A percentile compares a stretch with the other conserved stretches of the same genome.
phyloP scores from a whole-genome alignment of 1,140 invertebrate species.

The Drosophila pectinifera region DNA sequence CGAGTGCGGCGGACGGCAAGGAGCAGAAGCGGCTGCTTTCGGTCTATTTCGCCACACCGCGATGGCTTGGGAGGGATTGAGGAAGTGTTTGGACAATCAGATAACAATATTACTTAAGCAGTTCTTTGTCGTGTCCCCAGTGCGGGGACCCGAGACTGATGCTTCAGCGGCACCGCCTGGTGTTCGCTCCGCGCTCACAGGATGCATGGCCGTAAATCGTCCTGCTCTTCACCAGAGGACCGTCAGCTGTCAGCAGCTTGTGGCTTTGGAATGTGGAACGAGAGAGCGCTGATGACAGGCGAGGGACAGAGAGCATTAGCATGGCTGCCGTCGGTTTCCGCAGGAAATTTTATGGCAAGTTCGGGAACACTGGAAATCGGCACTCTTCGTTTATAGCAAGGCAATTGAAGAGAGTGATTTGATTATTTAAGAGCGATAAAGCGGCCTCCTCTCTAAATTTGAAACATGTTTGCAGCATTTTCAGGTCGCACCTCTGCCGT shows the following conservation, averaged over 20 bases:
- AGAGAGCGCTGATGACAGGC: slow-evolving; percentile 25
- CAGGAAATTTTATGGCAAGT: slow-evolving; percentile 52
- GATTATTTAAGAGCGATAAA: slow-evolving; percentile 61
- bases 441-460: background rate
- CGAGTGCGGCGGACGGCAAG: background rate
- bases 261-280: slow-evolving; percentile 59
- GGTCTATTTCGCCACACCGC: background rate
- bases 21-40: background rate
- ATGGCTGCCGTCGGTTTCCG: background rate
- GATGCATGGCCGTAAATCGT: slow-evolving; percentile 49
- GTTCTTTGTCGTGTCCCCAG: slow-evolving; percentile 9
- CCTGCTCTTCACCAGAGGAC: slow-evolving; percentile 29
- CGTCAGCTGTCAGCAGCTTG: slow-evolving; percentile 71
- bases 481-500: background rate
- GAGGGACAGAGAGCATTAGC: background rate
- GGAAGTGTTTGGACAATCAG: slow-evolving; percentile 10
- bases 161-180: slow-evolving; percentile 15
- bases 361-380: slow-evolving; percentile 41
- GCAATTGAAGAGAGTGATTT: slow-evolving; percentile 50
- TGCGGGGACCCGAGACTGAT: background rate
- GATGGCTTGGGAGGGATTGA: background rate
- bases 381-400: slow-evolving; percentile 36
- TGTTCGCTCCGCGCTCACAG: slow-evolving; percentile 41
- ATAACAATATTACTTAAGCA: slow-evolving; percentile 25
- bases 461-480: background rate